Conservation (phyloP, 92 coral and sea anemone genomes). For the Zoanthus sansibaricus region DNA sequence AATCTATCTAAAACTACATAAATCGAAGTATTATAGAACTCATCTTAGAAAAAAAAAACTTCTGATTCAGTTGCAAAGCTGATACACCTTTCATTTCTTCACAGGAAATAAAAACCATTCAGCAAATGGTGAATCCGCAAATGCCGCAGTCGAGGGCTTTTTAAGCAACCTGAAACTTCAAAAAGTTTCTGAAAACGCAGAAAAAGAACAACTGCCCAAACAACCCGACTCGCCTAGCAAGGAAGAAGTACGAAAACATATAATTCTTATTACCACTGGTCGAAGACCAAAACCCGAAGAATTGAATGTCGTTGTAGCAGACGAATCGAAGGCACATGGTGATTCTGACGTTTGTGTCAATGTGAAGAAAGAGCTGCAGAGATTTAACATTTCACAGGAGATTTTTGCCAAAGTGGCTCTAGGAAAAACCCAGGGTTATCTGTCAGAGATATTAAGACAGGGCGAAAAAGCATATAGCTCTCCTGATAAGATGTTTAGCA, state of each 20-base stretch:
- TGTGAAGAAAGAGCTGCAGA: conserved; percentile 82
- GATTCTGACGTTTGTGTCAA: conserved; percentile 71
- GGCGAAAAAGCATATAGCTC: conserved; percentile 84
- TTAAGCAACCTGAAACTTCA: conserved; percentile 70
- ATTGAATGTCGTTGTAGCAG: conserved; percentile 52
- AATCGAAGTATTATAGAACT: neutral
- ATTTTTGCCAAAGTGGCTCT: conserved; percentile 91
- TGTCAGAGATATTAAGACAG: conserved; percentile 89
- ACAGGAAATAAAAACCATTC: conserved; percentile 68
- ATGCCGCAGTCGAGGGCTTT: conserved; percentile 56
- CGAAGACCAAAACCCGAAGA: conserved; percentile 63
- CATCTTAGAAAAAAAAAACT: neutral
- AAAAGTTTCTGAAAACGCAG: conserved; percentile 57
- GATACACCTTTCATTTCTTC: conserved; percentile 81
- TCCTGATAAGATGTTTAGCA: conserved; percentile 76
- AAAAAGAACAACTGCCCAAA: conserved; percentile 51
- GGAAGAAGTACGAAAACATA: conserved; percentile 73
- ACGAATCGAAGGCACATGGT: conserved; percentile 19
- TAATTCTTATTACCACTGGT: conserved; percentile 68
- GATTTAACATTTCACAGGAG: conserved; percentile 87
- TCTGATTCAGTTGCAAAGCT: conserved; percentile 50
- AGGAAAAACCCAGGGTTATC: conserved; percentile 91
- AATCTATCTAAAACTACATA: neutral
- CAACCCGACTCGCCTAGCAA: conserved; percentile 60
- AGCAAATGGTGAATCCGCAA: conserved; percentile 59